These are phyloP conservation scores for Aphaenogaster rudis DNA, from an alignment of 1,140 invertebrate genomes.

Conservation along the genomic window DNA sequence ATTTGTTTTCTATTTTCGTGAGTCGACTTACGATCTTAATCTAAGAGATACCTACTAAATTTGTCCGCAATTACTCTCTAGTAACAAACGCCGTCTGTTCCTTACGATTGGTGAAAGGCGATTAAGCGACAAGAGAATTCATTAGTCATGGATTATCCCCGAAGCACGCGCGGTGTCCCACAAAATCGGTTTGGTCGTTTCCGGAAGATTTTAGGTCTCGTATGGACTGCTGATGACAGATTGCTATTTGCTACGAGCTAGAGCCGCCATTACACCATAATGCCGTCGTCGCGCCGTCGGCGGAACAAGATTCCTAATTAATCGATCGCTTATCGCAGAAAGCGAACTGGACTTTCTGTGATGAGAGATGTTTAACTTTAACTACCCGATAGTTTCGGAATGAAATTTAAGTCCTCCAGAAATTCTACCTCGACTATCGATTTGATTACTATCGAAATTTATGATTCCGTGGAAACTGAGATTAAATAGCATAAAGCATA, in stretches of 20 bases:
- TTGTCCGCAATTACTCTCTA: slow-evolving; percentile 2
- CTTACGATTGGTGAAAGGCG: slow-evolving; percentile 52
- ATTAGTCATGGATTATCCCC: slow-evolving; percentile 62
- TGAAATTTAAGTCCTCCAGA: slow-evolving; percentile 41
- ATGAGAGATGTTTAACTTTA: slow-evolving; percentile 33
- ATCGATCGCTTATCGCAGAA: slow-evolving; percentile 56
- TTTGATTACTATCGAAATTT: slow-evolving; percentile 11
- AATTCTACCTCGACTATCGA: slow-evolving; percentile 20
- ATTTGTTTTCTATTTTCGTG: neutral
- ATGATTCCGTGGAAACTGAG: neutral
- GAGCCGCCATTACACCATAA: slow-evolving; percentile 46
- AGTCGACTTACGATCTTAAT: neutral
- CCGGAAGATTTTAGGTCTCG: slow-evolving; percentile 47
- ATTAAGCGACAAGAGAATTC: slow-evolving; percentile 72
- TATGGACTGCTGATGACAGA: slow-evolving; percentile 53
- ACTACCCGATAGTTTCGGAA: slow-evolving; percentile 35
- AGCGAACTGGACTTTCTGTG: slow-evolving; percentile 6
- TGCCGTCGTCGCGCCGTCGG: slow-evolving; percentile 39
- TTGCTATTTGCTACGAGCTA: slow-evolving; percentile 27
- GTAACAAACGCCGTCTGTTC: slow-evolving; percentile 57
- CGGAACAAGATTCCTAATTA: slow-evolving; percentile 58
- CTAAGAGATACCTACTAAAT: neutral
- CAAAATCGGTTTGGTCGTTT: slow-evolving; percentile 27
- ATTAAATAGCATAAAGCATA: neutral
- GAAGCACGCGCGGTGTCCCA: neutral